Evolutionary conservation across 2,113 vertebrate genomes (phyloP), one percentile per base, ranked within the genome.

Genomic region (Hirundichthys speculiger): DNA sequence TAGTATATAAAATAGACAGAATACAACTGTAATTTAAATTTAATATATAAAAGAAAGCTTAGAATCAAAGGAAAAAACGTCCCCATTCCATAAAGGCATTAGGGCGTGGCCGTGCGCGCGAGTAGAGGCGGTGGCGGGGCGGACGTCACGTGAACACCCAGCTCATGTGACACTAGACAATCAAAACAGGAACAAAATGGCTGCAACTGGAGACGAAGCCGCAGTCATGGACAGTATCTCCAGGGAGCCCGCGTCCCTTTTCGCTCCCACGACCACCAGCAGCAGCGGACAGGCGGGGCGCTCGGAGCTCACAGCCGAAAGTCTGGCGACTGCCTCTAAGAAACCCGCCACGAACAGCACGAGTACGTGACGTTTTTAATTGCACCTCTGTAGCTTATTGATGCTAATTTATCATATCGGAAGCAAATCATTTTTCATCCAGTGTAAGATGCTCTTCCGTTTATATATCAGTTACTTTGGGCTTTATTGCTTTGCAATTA

Each of bases 171-270:
- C 73, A 20, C 0, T 5, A 15, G 18, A 45, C 11, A 34, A 15
- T 48, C 59, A 34, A 55, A 75, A 66, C 73, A 72, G 83, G 83
- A 85, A 71, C 73, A 85, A 88, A 86, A 93, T 93, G 92, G 92
- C 92, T 45, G 92, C 90, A 0, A 85, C 68, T 1, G 92, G 89
- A 4, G 88, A 90, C 30, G 90, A 92, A 6, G 89, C 91, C 1
- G 85, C 82, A 15, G 86, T 79, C 0, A 90, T 92, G 90, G 90
- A 92, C 15, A 90, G 76, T 66, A 90, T 91, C 43, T 86, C 80
- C 47, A 82, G 73, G 55, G 86, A 79, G 0, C 80, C 90, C 0
- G 22, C 87, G 14, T 75, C 61, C n/a, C 1, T 80, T 83, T 0
- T 34, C 74, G 73, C 75, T 3, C 43, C 66, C 45, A 45, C 80